Conservation (phyloP, 2,113 vertebrate genomes). For the Haemorhous mexicanus region DNA sequence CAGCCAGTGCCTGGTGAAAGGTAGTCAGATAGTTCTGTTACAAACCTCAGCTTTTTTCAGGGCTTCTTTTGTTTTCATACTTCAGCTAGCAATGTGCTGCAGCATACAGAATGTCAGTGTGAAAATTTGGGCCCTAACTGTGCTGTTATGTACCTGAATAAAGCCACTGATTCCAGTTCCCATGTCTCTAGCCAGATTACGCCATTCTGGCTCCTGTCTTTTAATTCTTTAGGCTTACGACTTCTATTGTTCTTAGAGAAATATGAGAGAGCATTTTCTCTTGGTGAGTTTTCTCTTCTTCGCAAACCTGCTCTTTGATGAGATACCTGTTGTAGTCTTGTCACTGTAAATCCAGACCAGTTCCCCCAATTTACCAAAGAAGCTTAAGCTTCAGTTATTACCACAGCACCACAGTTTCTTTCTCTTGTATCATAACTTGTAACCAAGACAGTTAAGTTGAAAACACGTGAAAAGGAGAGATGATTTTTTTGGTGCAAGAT, state of each 20-base stretch:
- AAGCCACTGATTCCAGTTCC: neutral
- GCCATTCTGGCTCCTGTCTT: neutral
- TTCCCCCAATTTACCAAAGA: neutral
- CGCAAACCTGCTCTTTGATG: neutral
- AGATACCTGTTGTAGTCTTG: neutral
- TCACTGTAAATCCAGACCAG: neutral
- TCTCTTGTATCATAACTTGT: neutral
- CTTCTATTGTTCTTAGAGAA: neutral
- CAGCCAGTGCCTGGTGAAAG: neutral
- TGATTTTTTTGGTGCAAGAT: neutral
- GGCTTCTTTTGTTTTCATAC: neutral
- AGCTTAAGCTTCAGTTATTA: neutral
- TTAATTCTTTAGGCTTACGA: neutral
- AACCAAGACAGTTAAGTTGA: neutral
- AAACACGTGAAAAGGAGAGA: neutral
- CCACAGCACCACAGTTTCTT: neutral
- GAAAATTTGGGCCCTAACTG: neutral
- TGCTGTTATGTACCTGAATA: neutral
- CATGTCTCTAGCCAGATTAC: neutral
- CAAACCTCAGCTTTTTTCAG: neutral
- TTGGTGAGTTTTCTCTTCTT: neutral
- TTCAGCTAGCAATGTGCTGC: neutral
- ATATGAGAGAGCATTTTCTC: neutral
- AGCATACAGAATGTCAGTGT: neutral
- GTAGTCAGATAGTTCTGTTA: neutral